These are phyloP conservation scores for Notarius lentiginosus DNA, from an alignment of 2,113 vertebrate genomes.

Conservation along the genomic window DNA sequence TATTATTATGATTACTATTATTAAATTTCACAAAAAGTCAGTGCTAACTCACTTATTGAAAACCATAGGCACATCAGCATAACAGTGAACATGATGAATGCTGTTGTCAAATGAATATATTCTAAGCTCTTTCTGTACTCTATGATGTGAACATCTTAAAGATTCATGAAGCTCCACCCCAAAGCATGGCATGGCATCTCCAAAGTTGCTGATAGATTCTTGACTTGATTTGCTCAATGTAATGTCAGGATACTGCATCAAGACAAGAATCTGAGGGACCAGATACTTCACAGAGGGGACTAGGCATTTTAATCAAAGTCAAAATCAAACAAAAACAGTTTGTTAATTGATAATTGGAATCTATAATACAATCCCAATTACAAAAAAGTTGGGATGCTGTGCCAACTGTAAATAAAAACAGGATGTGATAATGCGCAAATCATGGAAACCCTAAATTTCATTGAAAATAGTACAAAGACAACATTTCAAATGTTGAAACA, in stretches of 20 bases:
- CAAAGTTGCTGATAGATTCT: not conserved
- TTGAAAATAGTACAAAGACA: too few species aligned
- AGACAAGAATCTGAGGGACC: not conserved
- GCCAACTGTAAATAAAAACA: too few species aligned
- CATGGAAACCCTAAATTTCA: too few species aligned
- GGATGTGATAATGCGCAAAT: too few species aligned
- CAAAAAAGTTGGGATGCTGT: too few species aligned
- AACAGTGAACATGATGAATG: not conserved
- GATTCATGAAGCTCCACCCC: not conserved
- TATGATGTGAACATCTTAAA: not conserved
- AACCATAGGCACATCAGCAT: constrained; percentile 1
- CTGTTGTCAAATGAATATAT: not conserved
- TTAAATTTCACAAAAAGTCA: not conserved
- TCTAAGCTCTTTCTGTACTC: not conserved
- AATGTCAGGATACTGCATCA: not conserved
- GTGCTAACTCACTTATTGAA: not conserved
- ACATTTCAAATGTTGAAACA: too few species aligned
- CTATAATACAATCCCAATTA: too few species aligned
- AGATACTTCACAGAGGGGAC: too few species aligned
- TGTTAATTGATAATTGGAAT: too few species aligned
- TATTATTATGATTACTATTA: too few species aligned
- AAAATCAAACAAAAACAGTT: too few species aligned
- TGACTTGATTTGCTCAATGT: not conserved
- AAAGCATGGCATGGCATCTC: not conserved
- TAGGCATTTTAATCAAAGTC: too few species aligned